A percentile compares a stretch with the other conserved stretches of the same genome.
Evolutionary conservation across 2,797 vertebrate genomes (phyloP).

Genomic region (Protosalanx chinensis): DNA sequence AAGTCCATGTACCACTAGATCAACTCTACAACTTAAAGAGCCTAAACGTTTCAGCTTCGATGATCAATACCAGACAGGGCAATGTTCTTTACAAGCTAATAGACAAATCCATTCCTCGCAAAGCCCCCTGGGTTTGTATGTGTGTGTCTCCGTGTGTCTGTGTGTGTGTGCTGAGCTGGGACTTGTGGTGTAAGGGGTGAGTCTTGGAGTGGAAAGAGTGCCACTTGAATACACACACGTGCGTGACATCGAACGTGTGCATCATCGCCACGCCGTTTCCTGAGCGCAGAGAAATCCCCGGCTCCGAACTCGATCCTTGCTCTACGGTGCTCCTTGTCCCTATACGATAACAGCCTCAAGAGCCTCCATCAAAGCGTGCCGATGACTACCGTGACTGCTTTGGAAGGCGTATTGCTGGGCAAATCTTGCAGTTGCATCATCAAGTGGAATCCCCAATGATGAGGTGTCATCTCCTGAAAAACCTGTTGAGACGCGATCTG

Average conservation of each 20-base stretch:
- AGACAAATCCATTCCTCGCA: conserved; percentile 76
- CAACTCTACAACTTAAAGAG: conserved; percentile 78
- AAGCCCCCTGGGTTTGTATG: conserved; percentile 63
- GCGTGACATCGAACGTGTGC: conserved; percentile 38
- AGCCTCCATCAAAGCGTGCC: conserved; percentile 48
- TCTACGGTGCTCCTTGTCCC: neutral
- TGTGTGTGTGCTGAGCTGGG: conserved; percentile 42
- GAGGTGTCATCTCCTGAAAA: conserved; percentile 30
- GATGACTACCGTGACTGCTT: conserved; percentile 58
- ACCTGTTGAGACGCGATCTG: conserved; percentile 52
- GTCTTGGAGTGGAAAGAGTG: conserved; percentile 50
- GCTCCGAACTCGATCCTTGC: too few species aligned
- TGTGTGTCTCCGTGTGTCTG: conserved; percentile 9
- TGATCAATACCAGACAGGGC: conserved; percentile 79
- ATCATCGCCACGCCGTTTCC: conserved; percentile 25
- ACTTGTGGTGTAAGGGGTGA: conserved; percentile 55
- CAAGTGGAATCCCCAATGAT: conserved; percentile 5
- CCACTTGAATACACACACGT: conserved; percentile 33
- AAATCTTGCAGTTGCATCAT: conserved; percentile 57
- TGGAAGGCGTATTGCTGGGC: conserved; percentile 58
- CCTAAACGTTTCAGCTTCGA: conserved; percentile 76
- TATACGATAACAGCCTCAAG: conserved; percentile 2
- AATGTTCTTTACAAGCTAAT: conserved; percentile 81
- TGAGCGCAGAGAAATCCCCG: neutral
- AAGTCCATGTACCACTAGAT: conserved; percentile 75